phyloP scores from a whole-genome alignment of 2,888 invertebrate species.

The Pilophorus perplexus region DNA sequence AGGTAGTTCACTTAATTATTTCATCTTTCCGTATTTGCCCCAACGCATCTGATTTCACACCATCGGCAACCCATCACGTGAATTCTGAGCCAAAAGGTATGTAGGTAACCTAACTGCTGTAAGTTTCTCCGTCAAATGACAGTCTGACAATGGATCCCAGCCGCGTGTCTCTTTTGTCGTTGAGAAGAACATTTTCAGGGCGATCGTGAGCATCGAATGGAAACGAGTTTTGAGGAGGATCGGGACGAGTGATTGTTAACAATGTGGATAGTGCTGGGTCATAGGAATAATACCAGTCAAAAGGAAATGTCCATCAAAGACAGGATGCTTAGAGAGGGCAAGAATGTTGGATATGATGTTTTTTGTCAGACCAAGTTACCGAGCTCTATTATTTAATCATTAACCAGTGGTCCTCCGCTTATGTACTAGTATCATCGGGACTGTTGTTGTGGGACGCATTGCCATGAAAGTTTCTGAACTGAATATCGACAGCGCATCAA shows the following conservation, averaged over 20 bases:
- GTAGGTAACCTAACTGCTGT: too few relatives aligned
- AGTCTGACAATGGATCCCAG: too few relatives aligned
- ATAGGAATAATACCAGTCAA: conserved; percentile 11
- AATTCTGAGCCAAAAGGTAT: too few relatives aligned
- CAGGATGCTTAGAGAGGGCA: conserved; percentile 12
- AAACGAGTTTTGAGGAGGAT: conserved; percentile 14
- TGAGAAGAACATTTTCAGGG: conserved; percentile 3
- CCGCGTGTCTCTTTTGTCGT: conserved; percentile 7
- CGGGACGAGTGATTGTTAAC: conserved; percentile 15
- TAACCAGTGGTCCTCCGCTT: not conserved
- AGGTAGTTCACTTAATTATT: too few relatives aligned
- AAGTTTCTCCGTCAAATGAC: too few relatives aligned
- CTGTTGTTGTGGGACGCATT: too few relatives aligned
- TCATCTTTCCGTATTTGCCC: too few relatives aligned
- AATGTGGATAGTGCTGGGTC: conserved; percentile 24
- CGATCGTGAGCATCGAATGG: conserved; percentile 17
- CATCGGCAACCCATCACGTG: too few relatives aligned
- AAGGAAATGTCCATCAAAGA: conserved; percentile 20
- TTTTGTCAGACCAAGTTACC: not conserved
- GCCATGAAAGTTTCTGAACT: too few relatives aligned
- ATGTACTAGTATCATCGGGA: too few relatives aligned
- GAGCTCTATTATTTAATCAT: not conserved
- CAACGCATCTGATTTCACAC: too few relatives aligned
- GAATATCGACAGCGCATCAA: too few relatives aligned
- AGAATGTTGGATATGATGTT: conserved; percentile 21